Conservation (phyloP, 2,888 invertebrate genomes). For the Stenotaenia linearis region DNA sequence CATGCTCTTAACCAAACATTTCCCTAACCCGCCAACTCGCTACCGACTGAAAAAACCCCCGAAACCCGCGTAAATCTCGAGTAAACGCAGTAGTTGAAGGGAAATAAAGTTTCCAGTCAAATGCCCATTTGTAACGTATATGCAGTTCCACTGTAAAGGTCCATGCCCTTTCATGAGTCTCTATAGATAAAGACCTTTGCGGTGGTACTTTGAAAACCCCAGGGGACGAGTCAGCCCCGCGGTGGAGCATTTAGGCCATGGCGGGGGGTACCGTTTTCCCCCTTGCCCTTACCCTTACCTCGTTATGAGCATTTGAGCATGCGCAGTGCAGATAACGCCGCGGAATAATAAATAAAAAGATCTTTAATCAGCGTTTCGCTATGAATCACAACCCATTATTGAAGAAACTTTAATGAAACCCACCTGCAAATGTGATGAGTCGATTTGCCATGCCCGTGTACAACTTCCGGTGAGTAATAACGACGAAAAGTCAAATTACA, state of each 20-base stretch:
- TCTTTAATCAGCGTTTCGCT: not conserved
- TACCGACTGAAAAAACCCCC: not conserved
- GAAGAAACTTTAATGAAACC: no score
- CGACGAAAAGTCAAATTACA: not conserved
- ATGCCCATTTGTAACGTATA: slow-evolving; percentile 5
- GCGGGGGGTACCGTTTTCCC: not conserved
- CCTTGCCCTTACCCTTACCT: not conserved
- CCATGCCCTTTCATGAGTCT: slow-evolving; percentile 1
- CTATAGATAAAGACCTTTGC: slow-evolving; percentile 15
- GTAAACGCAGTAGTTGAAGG: not conserved
- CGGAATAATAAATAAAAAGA: not conserved
- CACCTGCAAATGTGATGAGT: not conserved
- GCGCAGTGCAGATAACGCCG: not conserved
- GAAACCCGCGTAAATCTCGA: not conserved
- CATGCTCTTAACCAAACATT: not conserved
- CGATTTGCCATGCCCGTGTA: not conserved
- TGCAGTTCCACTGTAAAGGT: not conserved
- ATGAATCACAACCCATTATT: not conserved
- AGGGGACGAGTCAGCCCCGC: slow-evolving; percentile 8
- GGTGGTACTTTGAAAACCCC: slow-evolving; percentile 19
- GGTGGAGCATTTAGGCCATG: not conserved
- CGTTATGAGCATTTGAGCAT: not conserved
- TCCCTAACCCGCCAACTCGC: no score
- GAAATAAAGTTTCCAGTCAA: not conserved
- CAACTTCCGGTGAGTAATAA: not conserved